phyloP scores from a whole-genome alignment of 2,113 vertebrate genomes.

The Mustelus asterias region DNA sequence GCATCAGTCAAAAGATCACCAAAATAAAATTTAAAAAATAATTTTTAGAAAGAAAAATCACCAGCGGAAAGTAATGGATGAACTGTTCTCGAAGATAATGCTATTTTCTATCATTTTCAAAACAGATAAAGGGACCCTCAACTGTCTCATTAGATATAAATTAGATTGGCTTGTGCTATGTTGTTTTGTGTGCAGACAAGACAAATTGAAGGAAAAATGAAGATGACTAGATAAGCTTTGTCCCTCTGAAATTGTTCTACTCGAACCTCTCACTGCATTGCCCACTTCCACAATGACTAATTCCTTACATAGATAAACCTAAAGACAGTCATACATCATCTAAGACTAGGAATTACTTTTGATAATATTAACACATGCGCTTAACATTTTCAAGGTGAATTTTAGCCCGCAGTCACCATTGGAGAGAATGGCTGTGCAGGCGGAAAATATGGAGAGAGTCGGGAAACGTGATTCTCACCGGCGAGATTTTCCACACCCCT shows the following conservation, averaged over 20 bases:
- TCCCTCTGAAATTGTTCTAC: constrained; percentile 10
- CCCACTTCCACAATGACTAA: background rate
- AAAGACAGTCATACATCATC: background rate
- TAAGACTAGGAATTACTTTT: background rate
- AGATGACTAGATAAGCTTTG: constrained; percentile 10
- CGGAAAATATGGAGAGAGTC: no score
- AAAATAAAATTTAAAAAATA: background rate
- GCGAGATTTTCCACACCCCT: no score
- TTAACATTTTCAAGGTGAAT: no score
- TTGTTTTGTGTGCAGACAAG: background rate
- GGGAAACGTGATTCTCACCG: no score
- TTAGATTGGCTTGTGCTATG: constrained; percentile 16
- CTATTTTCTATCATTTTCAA: background rate
- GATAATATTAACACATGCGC: background rate
- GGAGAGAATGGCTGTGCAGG: no score
- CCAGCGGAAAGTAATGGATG: background rate
- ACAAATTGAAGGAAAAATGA: constrained; percentile 35
- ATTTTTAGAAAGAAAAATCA: constrained; percentile 8
- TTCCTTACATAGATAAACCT: background rate
- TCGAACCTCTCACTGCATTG: background rate
- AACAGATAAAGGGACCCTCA: constrained; percentile 24
- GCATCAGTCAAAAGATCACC: background rate
- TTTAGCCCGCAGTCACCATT: no score
- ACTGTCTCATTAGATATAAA: constrained; percentile 19
- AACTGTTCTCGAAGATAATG: background rate